phyloP scores from a whole-genome alignment of 2,888 invertebrate genomes.

The Drosophila affinis region DNA sequence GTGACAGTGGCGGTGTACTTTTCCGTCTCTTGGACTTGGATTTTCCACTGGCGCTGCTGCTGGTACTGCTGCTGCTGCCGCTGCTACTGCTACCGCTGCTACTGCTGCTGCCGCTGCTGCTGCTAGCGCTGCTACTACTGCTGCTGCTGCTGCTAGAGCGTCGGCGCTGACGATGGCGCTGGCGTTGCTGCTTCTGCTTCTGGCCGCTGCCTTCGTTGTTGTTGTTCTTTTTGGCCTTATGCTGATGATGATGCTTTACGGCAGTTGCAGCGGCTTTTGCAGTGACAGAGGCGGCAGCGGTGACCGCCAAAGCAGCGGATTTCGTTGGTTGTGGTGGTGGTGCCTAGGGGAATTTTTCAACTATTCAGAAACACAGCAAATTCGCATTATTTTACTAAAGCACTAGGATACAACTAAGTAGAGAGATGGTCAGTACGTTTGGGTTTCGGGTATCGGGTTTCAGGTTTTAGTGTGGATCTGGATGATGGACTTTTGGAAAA shows the following conservation, averaged over 20 bases:
- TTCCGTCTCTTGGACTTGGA: neutral
- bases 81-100: conserved; percentile 25
- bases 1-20: neutral
- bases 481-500: conserved; percentile 1
- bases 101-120: conserved; percentile 13
- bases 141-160: conserved; percentile 46
- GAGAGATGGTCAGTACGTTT: conserved; percentile 8
- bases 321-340: conserved; percentile 40
- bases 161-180: conserved; percentile 45
- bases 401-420: conserved; percentile 64
- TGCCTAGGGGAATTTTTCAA: conserved; percentile 84
- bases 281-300: conserved; percentile 1
- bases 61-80: conserved; percentile 13
- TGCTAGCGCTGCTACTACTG: conserved; percentile 34
- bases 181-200: conserved; percentile 24
- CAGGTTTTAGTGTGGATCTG: neutral
- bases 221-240: conserved; percentile 29
- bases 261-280: conserved; percentile 11
- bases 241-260: conserved; percentile 17
- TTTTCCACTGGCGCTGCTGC: neutral
- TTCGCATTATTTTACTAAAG: conserved; percentile 82
- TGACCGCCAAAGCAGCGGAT: conserved; percentile 19
- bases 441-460: neutral
- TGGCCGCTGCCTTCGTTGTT: conserved; percentile 17
- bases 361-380: conserved; percentile 87